These are phyloP conservation scores for Danio kyathit DNA, from an alignment of 2,797 vertebrate genomes.

Conservation along the genomic window DNA sequence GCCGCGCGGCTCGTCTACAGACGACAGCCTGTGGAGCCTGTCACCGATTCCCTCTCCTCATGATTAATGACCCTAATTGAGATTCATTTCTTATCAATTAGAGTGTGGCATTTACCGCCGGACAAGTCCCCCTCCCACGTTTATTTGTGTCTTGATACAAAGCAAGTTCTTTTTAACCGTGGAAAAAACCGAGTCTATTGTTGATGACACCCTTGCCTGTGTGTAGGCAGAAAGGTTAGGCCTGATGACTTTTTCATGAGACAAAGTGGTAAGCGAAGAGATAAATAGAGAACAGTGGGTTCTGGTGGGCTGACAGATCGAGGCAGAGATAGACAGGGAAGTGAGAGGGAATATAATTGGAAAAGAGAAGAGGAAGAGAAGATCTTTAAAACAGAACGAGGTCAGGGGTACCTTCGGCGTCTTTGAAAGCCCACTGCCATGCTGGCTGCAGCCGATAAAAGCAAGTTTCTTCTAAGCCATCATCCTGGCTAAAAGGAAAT, in stretches of 20 bases:
- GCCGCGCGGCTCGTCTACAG: slow-evolving; percentile 69
- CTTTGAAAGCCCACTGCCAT: slow-evolving; percentile 3
- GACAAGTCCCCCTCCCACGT: slow-evolving; percentile 70
- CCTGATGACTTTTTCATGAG: slow-evolving; percentile 65
- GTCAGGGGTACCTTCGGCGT: not conserved
- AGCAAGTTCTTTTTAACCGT: slow-evolving; percentile 64
- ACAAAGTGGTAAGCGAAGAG: slow-evolving; percentile 61
- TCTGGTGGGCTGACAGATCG: slow-evolving; percentile 1
- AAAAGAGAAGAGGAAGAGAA: not conserved
- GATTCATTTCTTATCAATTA: slow-evolving; percentile 74
- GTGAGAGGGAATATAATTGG: slow-evolving; percentile 21
- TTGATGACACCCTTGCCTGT: slow-evolving; percentile 67
- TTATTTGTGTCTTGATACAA: slow-evolving; percentile 76
- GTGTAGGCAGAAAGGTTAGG: slow-evolving; percentile 68
- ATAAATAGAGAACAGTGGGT: slow-evolving; percentile 12
- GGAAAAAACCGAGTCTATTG: slow-evolving; percentile 52
- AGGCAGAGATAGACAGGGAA: not conserved
- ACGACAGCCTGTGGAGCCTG: slow-evolving; percentile 70
- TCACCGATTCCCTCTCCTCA: slow-evolving; percentile 63
- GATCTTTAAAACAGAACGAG: not conserved
- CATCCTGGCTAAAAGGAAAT: too few relatives aligned
- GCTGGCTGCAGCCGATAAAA: not conserved
- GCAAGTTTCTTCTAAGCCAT: too few relatives aligned
- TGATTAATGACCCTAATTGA: slow-evolving; percentile 84
- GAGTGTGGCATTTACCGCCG: slow-evolving; percentile 76